These are phyloP conservation scores for Amphilophus citrinellus DNA, from an alignment of 2,113 vertebrate species.

Conservation along the genomic window DNA sequence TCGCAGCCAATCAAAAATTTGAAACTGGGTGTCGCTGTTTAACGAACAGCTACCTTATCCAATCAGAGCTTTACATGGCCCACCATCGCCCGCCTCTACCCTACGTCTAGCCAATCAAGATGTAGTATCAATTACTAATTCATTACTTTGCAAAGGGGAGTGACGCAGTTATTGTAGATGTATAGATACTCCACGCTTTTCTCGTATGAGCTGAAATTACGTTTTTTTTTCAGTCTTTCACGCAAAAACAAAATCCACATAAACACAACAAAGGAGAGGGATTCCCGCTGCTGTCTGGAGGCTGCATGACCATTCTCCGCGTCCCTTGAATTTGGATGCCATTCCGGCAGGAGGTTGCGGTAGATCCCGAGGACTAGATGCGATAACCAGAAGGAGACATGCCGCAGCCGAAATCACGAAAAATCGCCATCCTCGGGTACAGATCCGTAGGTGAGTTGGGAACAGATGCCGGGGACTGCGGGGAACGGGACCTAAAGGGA, in stretches of 20 bases:
- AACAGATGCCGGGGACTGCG: neutral
- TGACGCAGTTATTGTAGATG: slow-evolving; percentile 80
- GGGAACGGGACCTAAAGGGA: neutral
- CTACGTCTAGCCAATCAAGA: slow-evolving; percentile 45
- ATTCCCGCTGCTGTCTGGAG: slow-evolving; percentile 5
- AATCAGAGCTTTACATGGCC: slow-evolving; percentile 34
- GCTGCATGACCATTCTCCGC: slow-evolving; percentile 63
- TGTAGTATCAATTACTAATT: slow-evolving; percentile 69
- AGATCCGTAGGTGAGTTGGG: slow-evolving; percentile 93
- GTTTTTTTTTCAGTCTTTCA: neutral
- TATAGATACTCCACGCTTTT: slow-evolving; percentile 65
- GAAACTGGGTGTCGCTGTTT: rapidly evolving
- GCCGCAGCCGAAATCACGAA: slow-evolving; percentile 98
- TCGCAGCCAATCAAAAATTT: slow-evolving; percentile 51
- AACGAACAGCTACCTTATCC: slow-evolving; percentile 29
- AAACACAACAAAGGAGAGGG: neutral
- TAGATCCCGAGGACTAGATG: slow-evolving; percentile 78
- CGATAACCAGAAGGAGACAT: slow-evolving; percentile 81
- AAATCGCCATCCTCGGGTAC: slow-evolving; percentile 97
- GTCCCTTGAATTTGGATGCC: slow-evolving; percentile 69
- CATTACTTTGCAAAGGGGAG: slow-evolving; percentile 77
- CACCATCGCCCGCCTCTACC: neutral
- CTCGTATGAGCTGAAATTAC: slow-evolving; percentile 57
- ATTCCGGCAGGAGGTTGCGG: slow-evolving; percentile 75
- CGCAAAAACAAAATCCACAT: neutral